Percentiles rank a stretch among this genome's conserved stretches.
Evolutionary conservation across 1,140 invertebrate genomes (phyloP).

Genomic region (Drosophila ananassae): DNA sequence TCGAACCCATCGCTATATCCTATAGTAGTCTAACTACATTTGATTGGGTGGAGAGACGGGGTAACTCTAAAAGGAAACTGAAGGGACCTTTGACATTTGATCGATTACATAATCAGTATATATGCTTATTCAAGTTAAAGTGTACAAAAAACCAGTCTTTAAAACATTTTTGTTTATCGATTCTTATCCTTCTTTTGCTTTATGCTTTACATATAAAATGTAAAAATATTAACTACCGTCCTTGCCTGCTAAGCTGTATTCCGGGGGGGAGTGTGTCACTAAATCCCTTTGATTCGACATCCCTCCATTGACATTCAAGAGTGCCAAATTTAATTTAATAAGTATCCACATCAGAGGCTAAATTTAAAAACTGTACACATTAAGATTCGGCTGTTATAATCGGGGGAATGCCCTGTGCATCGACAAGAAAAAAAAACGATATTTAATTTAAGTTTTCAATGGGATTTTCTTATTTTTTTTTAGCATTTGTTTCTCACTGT

Average conservation of each 20-base stretch:
- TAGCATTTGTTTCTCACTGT: constrained; percentile 25
- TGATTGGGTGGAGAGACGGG: constrained; percentile 23
- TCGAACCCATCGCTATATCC: constrained; percentile 9
- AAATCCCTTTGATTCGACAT: not conserved
- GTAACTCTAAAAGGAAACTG: constrained; percentile 32
- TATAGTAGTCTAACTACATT: constrained; percentile 36
- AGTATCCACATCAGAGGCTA: constrained; percentile 16
- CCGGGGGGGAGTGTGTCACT: not conserved
- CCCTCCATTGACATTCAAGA: constrained; percentile 39
- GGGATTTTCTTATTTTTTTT: constrained; percentile 18
- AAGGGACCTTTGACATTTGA: constrained; percentile 47
- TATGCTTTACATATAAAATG: constrained; percentile 54
- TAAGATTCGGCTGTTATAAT: constrained; percentile 16
- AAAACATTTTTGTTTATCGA: constrained; percentile 67
- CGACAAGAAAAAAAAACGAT: constrained; percentile 34
- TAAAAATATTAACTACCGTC: constrained; percentile 41
- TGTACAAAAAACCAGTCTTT: constrained; percentile 82
- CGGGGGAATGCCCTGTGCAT: constrained; percentile 31
- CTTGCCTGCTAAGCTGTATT: constrained; percentile 12
- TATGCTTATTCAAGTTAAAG: constrained; percentile 76
- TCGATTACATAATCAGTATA: constrained; percentile 71
- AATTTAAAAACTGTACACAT: constrained; percentile 40
- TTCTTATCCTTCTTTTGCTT: constrained; percentile 26
- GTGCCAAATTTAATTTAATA: constrained; percentile 23
- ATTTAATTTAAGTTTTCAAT: constrained; percentile 38